Percentiles rank a stretch among this genome's conserved stretches.
These are phyloP conservation scores for Scortum barcoo DNA, from an alignment of 2,113 vertebrate species.

Conservation along the genomic window DNA sequence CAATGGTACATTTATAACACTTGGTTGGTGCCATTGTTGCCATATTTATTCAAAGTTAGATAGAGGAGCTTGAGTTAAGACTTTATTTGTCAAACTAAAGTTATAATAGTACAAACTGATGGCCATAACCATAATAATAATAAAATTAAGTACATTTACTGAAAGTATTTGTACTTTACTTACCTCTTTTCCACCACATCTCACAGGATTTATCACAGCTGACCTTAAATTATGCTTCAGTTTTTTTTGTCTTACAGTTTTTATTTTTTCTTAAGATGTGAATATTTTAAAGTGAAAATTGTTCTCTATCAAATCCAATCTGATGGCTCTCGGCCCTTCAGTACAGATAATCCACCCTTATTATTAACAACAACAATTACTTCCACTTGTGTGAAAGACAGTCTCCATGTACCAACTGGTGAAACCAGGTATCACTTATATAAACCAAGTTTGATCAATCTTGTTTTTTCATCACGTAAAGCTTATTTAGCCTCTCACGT, in stretches of 20 bases:
- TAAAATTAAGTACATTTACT: too few relatives aligned
- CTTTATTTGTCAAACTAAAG: not conserved
- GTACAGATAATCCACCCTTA: not conserved
- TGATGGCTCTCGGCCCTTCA: not conserved
- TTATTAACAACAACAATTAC: not conserved
- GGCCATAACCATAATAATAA: not conserved
- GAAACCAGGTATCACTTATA: not conserved
- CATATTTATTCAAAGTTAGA: not conserved
- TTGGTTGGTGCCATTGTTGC: not conserved
- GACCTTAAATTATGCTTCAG: not conserved
- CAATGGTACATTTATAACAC: too few relatives aligned
- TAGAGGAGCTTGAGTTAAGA: not conserved
- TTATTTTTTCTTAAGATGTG: too few relatives aligned
- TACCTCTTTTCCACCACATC: too few relatives aligned
- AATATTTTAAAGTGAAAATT: too few relatives aligned
- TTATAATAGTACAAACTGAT: not conserved
- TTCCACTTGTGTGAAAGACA: not conserved
- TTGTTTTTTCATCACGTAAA: slow-evolving; percentile 12
- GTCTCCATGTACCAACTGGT: not conserved
- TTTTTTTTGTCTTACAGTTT: not conserved
- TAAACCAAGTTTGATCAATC: not conserved
- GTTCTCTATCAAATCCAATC: not conserved
- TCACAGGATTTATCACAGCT: not conserved
- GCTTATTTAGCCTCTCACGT: not conserved
- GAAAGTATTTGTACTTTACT: too few relatives aligned